These are phyloP conservation scores for Avahi laniger DNA, from an alignment of 2,797 vertebrate genomes.

Conservation along the genomic window DNA sequence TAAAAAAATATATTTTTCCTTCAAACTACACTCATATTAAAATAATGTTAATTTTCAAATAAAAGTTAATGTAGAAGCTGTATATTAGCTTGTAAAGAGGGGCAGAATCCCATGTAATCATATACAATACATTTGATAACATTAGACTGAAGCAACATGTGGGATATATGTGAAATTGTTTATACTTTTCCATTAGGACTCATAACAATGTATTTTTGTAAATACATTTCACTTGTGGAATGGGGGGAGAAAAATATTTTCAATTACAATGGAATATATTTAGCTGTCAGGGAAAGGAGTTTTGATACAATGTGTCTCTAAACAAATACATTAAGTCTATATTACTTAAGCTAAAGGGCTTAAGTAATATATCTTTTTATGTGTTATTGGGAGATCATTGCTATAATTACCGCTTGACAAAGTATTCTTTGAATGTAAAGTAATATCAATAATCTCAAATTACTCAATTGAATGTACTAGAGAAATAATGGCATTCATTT, in stretches of 20 bases:
- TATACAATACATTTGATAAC: not conserved
- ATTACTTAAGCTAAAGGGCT: not conserved
- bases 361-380: constrained; percentile 5
- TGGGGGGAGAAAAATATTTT: constrained; percentile 1
- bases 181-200: not conserved
- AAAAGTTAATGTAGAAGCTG: not conserved
- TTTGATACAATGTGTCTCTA: not conserved
- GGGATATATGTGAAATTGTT: not conserved
- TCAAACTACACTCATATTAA: not conserved
- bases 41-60: not conserved
- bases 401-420: not conserved
- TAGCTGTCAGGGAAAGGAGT: not conserved
- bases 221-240: not conserved
- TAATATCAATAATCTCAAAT: not conserved
- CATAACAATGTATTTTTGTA: not conserved
- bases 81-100: not conserved
- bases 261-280: not conserved
- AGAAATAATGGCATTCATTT: not conserved
- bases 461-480: not conserved
- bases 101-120: not conserved
- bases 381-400: not conserved
- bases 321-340: not conserved
- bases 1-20: not conserved
- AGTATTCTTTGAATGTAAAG: not conserved
- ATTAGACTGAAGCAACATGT: not conserved